Evolutionary conservation across 1,140 invertebrate genomes (phyloP), one percentile per base, ranked within the genome.

Genomic region (Rhagoletis zephyria): DNA sequence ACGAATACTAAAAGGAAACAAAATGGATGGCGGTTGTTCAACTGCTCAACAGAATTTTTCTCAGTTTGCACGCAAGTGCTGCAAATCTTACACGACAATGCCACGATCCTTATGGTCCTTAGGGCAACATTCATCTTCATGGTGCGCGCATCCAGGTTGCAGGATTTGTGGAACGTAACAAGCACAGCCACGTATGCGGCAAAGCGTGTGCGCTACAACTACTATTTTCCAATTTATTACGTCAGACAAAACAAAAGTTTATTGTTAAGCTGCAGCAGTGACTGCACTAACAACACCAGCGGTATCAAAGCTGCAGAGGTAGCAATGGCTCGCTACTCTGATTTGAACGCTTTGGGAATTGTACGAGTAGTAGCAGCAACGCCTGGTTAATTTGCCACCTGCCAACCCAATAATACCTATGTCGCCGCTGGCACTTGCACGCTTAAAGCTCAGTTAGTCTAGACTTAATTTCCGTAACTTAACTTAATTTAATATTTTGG

Each of bases 141-240:
- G 64, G 77, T 48, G 74, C 6, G 51, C 56, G 30, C 30, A 30
- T 30, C 30, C 30, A 45, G 30, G 74, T 14, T 81, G 74, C 74
- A 56, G n/a, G 30, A 67, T 67, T 67, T 67, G 30, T 67, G 64
- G 64, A n/a, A 19, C 5, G n/a, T 3, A 7, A 67, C 7, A 9
- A 67, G 40, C 19, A 40, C 19, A 67, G 3, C 30, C 5, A 19
- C n/a, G 6, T 67, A 67, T 19, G 40, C 6, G 40, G 5, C 30
- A 67, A 67, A 64, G 70, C 45, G 67, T 42, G 45, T 48, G 40
- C 40, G 77, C 87, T 86, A 85, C n/a, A 60, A 87, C 87, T 88
- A 89, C 89, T 90, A 90, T 90, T 90, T 90, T 90, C 88, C 90
- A 90, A 90, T 90, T 90, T 90, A 85, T 85, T 85, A 90, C 89